These are phyloP conservation scores for Brachynemurus nebulosus DNA, from an alignment of 2,888 invertebrate species.

Conservation along the genomic window DNA sequence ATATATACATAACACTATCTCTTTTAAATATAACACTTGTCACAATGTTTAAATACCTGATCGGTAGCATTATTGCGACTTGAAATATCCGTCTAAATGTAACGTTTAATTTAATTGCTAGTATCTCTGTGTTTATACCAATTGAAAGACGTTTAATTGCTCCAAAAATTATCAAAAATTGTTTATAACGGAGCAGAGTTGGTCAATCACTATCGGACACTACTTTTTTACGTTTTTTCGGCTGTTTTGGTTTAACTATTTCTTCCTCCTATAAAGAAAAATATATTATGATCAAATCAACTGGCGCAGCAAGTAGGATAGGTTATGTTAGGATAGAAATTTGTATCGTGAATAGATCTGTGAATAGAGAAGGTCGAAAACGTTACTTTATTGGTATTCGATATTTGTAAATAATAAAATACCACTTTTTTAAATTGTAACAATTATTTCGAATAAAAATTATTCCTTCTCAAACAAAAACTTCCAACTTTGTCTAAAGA, in stretches of 20 bases:
- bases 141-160: conserved; percentile 1
- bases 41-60: conserved; percentile 1
- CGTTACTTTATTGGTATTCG: no score
- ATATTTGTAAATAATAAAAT: no score
- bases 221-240: conserved; percentile 83
- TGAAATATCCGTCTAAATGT: neutral
- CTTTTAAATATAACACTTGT: neutral
- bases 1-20: neutral
- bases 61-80: neutral
- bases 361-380: no score
- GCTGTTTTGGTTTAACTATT: conserved; percentile 78
- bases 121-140: neutral
- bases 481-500: no score
- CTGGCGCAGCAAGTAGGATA: no score
- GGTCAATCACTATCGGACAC: conserved; percentile 88
- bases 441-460: no score
- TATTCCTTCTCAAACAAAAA: no score
- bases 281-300: no score
- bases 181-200: conserved; percentile 16
- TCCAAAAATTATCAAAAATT: conserved; percentile 1
- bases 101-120: no score
- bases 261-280: conserved; percentile 63
- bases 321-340: no score
- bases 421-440: no score
- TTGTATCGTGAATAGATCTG: no score